Conservation (phyloP, 2,888 invertebrate species). For the Anorthoa munda region DNA sequence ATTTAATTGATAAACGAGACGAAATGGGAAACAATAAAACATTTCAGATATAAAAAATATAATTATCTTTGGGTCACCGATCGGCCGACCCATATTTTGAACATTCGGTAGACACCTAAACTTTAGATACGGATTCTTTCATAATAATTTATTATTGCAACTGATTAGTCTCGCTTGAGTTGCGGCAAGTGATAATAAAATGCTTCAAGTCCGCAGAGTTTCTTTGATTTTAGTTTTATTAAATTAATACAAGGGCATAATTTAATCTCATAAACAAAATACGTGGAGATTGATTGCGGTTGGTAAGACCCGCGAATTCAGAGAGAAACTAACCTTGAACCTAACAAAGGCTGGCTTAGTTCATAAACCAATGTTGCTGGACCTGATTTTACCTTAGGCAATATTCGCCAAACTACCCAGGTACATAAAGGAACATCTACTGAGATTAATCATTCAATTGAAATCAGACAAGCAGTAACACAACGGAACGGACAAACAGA, state of each 20-base stretch:
- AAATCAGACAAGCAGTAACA: constrained; percentile 38
- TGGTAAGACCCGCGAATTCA: constrained; percentile 19
- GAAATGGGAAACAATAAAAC: constrained; percentile 85
- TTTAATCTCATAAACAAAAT: constrained; percentile 1
- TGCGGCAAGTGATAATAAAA: constrained; percentile 4
- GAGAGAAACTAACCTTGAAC: constrained; percentile 37
- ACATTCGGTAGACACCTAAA: constrained; percentile 65
- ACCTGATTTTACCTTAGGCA: constrained; percentile 15
- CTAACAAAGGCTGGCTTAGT: constrained; percentile 21
- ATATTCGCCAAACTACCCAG: constrained; percentile 17
- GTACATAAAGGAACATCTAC: constrained; percentile 41
- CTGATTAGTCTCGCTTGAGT: constrained; percentile 25
- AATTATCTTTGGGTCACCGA: constrained; percentile 83
- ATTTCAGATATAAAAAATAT: constrained; percentile 78
- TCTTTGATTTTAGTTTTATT: constrained; percentile 1
- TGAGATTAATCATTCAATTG: constrained; percentile 51
- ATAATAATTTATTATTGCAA: constrained; percentile 54
- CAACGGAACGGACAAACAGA: constrained; percentile 27
- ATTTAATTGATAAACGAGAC: constrained; percentile 80
- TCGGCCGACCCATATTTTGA: constrained; percentile 79
- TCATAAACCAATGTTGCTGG: constrained; percentile 19
- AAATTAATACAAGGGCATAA: constrained; percentile 1
- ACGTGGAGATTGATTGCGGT: neutral
- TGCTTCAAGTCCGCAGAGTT: neutral
- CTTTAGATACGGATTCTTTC: constrained; percentile 50